These are phyloP conservation scores for Acronicta alni DNA, from an alignment of 2,888 invertebrate species.

Conservation along the genomic window DNA sequence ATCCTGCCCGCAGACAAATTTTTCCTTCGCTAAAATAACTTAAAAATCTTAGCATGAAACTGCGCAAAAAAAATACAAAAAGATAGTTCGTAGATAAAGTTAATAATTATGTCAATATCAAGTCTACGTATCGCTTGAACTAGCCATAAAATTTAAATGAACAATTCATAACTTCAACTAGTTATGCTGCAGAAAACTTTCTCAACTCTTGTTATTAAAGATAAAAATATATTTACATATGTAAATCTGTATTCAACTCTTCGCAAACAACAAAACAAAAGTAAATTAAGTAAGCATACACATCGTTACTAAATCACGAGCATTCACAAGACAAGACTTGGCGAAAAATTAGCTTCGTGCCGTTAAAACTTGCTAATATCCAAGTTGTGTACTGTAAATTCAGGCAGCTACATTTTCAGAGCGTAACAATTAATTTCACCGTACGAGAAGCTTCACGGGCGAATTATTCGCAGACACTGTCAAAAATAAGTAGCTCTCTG, in stretches of 20 bases:
- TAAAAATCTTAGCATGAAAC: too few relatives aligned
- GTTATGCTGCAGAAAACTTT: too few relatives aligned
- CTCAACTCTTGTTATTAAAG: too few relatives aligned
- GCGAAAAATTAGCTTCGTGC: conserved; percentile 28
- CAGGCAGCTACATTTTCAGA: conserved; percentile 20
- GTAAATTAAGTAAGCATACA: conserved; percentile 9
- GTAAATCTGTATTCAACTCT: conserved; percentile 3
- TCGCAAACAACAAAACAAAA: conserved; percentile 5
- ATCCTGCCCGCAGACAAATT: too few relatives aligned
- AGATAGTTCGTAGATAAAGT: too few relatives aligned
- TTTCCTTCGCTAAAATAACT: too few relatives aligned
- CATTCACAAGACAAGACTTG: conserved; percentile 34
- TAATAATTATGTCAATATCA: too few relatives aligned
- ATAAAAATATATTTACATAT: background rate
- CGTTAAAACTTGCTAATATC: conserved; percentile 31
- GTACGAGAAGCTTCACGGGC: conserved; percentile 39
- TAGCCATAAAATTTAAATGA: too few relatives aligned
- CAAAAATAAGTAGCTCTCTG: conserved; percentile 43
- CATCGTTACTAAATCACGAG: conserved; percentile 29
- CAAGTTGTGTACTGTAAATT: conserved; percentile 19
- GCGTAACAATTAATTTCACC: conserved; percentile 49
- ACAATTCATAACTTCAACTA: too few relatives aligned
- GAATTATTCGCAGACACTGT: conserved; percentile 47
- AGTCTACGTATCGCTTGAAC: too few relatives aligned
- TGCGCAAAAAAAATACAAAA: too few relatives aligned